phyloP scores from a whole-genome alignment of 1,140 invertebrate species.

The Anadara kagoshimensis region DNA sequence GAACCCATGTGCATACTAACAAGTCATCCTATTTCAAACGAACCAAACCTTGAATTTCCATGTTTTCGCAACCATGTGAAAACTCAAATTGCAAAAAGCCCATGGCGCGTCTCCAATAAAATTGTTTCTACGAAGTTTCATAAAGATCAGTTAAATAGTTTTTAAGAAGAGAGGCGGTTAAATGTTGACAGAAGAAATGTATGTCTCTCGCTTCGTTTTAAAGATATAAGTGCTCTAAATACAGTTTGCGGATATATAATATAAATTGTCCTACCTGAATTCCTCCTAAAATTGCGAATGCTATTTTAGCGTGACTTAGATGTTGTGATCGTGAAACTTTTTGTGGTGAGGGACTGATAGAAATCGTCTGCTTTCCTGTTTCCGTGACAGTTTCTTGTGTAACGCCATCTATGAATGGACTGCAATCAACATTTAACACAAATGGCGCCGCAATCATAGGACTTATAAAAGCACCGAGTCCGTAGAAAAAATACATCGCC shows the following conservation, averaged over 20 bases:
- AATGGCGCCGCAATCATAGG: conserved; percentile 77
- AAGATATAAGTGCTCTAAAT: too few relatives aligned
- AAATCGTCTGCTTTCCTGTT: conserved; percentile 11
- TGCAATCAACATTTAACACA: conserved; percentile 74
- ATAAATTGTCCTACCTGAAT: conserved; percentile 71
- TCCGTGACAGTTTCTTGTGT: conserved; percentile 13
- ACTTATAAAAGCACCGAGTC: conserved; percentile 76
- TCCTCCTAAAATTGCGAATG: conserved; percentile 75
- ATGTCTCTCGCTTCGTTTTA: too few relatives aligned
- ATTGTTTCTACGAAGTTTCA: too few relatives aligned
- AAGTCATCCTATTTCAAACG: too few relatives aligned
- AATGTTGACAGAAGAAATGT: too few relatives aligned
- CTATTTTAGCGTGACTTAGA: conserved; percentile 72
- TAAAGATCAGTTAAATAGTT: too few relatives aligned
- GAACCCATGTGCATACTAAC: too few relatives aligned
- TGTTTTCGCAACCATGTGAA: too few relatives aligned
- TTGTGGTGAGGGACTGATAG: conserved; percentile 46
- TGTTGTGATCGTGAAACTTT: conserved; percentile 57
- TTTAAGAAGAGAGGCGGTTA: too few relatives aligned
- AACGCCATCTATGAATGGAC: conserved; percentile 60
- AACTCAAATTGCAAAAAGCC: too few relatives aligned
- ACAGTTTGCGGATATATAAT: neutral
- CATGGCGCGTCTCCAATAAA: too few relatives aligned
- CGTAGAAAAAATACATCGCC: conserved; percentile 77
- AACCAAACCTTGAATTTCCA: too few relatives aligned